phyloP scores from a whole-genome alignment of 2,888 invertebrate species.

The Lissonota sp. region DNA sequence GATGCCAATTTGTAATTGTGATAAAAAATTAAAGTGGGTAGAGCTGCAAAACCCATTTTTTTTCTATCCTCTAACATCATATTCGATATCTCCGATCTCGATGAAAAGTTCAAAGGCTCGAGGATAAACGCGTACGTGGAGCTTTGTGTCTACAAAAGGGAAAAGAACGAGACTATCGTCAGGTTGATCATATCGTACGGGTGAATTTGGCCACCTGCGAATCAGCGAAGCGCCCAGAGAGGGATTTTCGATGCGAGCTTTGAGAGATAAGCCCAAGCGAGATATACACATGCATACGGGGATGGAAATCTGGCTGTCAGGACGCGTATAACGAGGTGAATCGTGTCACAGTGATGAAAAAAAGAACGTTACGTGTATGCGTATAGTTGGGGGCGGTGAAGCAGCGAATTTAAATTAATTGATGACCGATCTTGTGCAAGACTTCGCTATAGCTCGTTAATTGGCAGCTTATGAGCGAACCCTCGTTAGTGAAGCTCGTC shows the following conservation, averaged over 20 bases:
- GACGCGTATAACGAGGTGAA: constrained; percentile 33
- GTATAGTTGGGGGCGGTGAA: constrained; percentile 35
- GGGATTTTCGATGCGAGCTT: constrained; percentile 1
- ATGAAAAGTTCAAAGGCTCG: constrained; percentile 52
- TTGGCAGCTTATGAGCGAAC: constrained; percentile 81
- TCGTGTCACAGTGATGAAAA: constrained; percentile 11
- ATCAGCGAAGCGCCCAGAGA: constrained; percentile 31
- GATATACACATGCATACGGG: constrained; percentile 5
- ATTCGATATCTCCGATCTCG: constrained; percentile 13
- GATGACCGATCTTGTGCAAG: constrained; percentile 77
- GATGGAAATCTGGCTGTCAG: constrained; percentile 24
- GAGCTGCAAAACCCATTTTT: too few relatives aligned
- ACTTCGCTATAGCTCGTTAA: constrained; percentile 78
- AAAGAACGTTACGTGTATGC: constrained; percentile 30
- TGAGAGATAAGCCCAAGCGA: constrained; percentile 17
- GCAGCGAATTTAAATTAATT: constrained; percentile 79
- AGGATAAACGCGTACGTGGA: neutral
- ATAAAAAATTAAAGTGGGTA: too few relatives aligned
- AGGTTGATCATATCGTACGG: constrained; percentile 28
- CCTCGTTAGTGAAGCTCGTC: constrained; percentile 77
- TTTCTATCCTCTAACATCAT: neutral
- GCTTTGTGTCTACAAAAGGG: neutral
- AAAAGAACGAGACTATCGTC: constrained; percentile 19
- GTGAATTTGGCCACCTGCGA: constrained; percentile 66
- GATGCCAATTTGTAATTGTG: too few relatives aligned